Evolutionary conservation across 2,113 vertebrate species (phyloP).

Genomic region (Vireo altiloquus): DNA sequence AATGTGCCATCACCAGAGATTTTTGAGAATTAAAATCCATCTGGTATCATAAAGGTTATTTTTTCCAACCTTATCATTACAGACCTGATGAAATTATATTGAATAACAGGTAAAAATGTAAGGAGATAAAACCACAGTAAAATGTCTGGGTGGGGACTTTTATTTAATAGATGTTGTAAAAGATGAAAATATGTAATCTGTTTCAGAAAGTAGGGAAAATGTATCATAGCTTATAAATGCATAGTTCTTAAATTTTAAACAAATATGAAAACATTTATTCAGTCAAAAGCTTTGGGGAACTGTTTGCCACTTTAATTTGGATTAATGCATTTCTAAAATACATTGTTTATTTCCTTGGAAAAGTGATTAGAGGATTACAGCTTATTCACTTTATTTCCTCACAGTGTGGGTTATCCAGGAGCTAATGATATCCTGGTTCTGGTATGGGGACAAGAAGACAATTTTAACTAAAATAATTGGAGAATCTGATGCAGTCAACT

Average conservation of each 20-base stretch:
- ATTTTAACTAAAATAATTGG: neutral
- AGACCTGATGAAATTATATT: conserved; percentile 44
- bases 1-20: conserved; percentile 67
- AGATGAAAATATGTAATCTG: neutral
- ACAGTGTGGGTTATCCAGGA: neutral
- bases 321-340: neutral
- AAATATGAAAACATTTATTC: neutral
- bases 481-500: neutral
- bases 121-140: neutral
- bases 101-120: conserved; percentile 46
- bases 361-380: neutral
- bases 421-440: neutral
- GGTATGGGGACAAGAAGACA: neutral
- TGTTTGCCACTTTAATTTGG: neutral
- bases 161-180: conserved; percentile 30
- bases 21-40: conserved; percentile 60
- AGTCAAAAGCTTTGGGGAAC: neutral
- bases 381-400: neutral
- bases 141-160: neutral
- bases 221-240: neutral
- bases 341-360: neutral
- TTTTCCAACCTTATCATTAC: conserved; percentile 57
- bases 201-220: neutral
- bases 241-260: neutral
- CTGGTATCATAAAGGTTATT: conserved; percentile 71